Evolutionary conservation across 2,113 vertebrate species (phyloP).

Genomic region (Rhinogobius similis): DNA sequence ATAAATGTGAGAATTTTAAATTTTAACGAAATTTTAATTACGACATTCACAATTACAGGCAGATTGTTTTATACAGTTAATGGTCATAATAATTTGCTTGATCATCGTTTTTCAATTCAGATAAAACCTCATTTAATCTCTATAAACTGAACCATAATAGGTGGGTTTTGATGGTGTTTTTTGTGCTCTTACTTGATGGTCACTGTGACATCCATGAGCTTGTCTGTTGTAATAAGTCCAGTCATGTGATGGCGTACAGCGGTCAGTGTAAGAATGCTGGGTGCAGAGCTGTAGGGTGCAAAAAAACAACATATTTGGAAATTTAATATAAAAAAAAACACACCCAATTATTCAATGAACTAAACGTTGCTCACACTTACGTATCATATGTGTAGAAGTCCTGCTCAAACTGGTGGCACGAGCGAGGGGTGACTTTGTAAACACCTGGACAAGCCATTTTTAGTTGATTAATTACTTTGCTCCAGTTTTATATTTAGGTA

Average conservation of each 20-base stretch:
- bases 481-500: slow-evolving; percentile 53
- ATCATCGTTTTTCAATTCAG: too few relatives aligned
- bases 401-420: slow-evolving; percentile 97
- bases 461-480: slow-evolving; percentile 52
- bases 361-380: slow-evolving; percentile 76
- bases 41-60: too few relatives aligned
- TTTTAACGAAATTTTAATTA: too few relatives aligned
- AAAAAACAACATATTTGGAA: background rate
- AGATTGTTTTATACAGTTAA: too few relatives aligned
- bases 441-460: slow-evolving; percentile 80
- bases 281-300: slow-evolving; percentile 85
- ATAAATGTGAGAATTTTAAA: too few relatives aligned
- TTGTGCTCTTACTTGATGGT: slow-evolving; percentile 88
- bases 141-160: too few relatives aligned
- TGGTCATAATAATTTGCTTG: too few relatives aligned
- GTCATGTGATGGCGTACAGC: slow-evolving; percentile 95
- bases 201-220: slow-evolving; percentile 91
- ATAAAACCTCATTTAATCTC: too few relatives aligned
- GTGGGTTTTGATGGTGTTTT: too few relatives aligned
- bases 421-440: slow-evolving; percentile 97
- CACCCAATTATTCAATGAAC: background rate
- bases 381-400: slow-evolving; percentile 96
- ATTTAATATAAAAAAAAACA: background rate
- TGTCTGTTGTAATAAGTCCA: slow-evolving; percentile 91
- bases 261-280: slow-evolving; percentile 93